These are phyloP conservation scores for Podarcis cretensis DNA, from an alignment of 2,113 vertebrate genomes.

Conservation along the genomic window DNA sequence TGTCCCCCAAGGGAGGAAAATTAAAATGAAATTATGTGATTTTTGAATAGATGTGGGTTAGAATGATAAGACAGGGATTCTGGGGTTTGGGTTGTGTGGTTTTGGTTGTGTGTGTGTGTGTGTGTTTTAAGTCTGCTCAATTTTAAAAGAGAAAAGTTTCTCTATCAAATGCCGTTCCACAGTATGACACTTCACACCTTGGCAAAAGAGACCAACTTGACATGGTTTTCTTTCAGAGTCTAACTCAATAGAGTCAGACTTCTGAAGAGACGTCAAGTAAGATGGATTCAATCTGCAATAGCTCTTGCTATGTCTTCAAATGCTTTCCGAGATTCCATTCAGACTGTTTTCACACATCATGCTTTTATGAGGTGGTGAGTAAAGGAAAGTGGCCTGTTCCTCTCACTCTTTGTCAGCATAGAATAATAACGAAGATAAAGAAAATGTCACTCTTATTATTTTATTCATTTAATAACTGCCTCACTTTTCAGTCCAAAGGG, in stretches of 20 bases:
- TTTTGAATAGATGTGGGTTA: neutral
- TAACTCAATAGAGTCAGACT: neutral
- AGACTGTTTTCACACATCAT: neutral
- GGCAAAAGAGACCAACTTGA: neutral
- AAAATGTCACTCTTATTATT: neutral
- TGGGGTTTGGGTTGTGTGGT: neutral
- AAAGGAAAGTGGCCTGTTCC: too few species aligned
- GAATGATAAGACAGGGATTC: neutral
- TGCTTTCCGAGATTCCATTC: neutral
- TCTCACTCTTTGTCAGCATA: neutral
- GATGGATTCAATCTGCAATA: neutral
- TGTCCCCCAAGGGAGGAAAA: conserved; percentile 54
- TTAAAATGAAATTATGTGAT: conserved; percentile 59
- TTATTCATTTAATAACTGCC: neutral
- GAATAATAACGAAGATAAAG: neutral
- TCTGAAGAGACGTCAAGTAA: neutral
- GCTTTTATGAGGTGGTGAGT: neutral
- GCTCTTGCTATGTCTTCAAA: neutral
- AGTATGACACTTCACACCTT: neutral
- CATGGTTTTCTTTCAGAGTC: neutral
- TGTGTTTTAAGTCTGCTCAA: neutral
- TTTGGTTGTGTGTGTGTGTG: neutral
- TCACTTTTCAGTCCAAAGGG: neutral
- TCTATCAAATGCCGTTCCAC: neutral
- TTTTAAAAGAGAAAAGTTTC: neutral